phyloP scores from a whole-genome alignment of 2,888 invertebrate species.

The Cheilosia soror region DNA sequence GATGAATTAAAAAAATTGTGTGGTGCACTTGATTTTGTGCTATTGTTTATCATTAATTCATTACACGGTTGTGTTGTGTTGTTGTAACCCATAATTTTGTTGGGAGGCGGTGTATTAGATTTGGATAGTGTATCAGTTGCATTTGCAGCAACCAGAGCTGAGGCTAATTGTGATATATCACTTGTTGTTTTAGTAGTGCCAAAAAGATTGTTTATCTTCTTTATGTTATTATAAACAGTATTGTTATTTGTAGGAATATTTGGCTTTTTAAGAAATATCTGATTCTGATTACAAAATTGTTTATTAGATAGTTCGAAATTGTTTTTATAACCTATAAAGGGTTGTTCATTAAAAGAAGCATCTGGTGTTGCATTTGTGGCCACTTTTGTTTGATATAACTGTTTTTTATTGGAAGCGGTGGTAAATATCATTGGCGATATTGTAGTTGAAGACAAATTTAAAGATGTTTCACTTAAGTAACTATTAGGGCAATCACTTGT shows the following conservation, averaged over 20 bases:
- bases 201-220: constrained; percentile 41
- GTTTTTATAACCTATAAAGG: constrained; percentile 59
- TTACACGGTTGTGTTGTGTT: constrained; percentile 28
- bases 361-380: constrained; percentile 39
- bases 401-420: constrained; percentile 62
- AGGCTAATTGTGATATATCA: constrained; percentile 37
- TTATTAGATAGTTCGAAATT: constrained; percentile 40
- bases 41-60: constrained; percentile 33
- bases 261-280: constrained; percentile 49
- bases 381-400: constrained; percentile 31
- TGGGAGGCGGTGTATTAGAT: constrained; percentile 43
- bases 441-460: constrained; percentile 74
- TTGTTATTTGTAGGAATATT: constrained; percentile 44
- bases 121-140: constrained; percentile 31
- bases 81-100: constrained; percentile 27
- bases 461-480: constrained; percentile 76
- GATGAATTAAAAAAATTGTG: constrained; percentile 44
- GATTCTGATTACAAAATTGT: constrained; percentile 61
- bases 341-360: constrained; percentile 26
- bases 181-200: constrained; percentile 39
- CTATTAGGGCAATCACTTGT: constrained; percentile 76
- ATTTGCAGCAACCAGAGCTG: constrained; percentile 33
- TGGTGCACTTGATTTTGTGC: constrained; percentile 39
- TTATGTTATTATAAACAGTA: constrained; percentile 48
- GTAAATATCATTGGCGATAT: constrained; percentile 71